Base-by-base conservation (phyloP, 2,888 invertebrate species). In the Bibio marci region DNA sequence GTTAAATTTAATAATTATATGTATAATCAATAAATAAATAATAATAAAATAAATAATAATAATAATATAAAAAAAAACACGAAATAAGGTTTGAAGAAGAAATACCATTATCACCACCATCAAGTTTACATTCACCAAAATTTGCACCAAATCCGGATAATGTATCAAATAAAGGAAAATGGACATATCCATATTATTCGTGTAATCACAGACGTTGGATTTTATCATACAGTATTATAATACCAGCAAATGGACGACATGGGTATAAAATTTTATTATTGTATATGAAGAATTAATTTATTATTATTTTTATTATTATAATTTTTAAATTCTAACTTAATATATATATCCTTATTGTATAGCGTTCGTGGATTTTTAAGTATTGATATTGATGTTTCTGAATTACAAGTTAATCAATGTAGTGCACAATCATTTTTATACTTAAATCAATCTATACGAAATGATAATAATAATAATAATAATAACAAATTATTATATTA, bases 161-260 rank as follows among this genome's bases (percentile, higher is more conserved):
- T 53, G 65, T 69, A 42, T 70, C 73, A 43, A 73, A 68, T 56
- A 59, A 73, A 51, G 82, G 86, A 18, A 81, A 82, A 76, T 90
- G 88, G 88, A 88, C 87, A 14, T 77, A 72, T 51, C 88, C 90
- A 1, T 90, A 88, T 58, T 87, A 79, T 58, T 83, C 83, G 47
- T 90, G 90, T 61, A 71, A 71, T 43, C 69, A 72, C 22, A 70
- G 73, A 47, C 70, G 76, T 44, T 90, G 90, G 90, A 67, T 88
- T 48, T 67, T 88, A 36, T 86, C 87, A 3, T 90, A 88, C 58
- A 85, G 83, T 46, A 78, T 85, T 28, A 58, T 70, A 12, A 67
- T 74, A 47, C 69, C 70, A 39, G 66, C 69, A 26, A 62, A 59
- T 33, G 67, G 67, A 12, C 59, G 67, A 33, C 65, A 69, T 47